Percentiles rank a stretch among this genome's conserved stretches.
phyloP scores from a whole-genome alignment of 2,888 invertebrate species.

The Dicyrtomina minuta region DNA sequence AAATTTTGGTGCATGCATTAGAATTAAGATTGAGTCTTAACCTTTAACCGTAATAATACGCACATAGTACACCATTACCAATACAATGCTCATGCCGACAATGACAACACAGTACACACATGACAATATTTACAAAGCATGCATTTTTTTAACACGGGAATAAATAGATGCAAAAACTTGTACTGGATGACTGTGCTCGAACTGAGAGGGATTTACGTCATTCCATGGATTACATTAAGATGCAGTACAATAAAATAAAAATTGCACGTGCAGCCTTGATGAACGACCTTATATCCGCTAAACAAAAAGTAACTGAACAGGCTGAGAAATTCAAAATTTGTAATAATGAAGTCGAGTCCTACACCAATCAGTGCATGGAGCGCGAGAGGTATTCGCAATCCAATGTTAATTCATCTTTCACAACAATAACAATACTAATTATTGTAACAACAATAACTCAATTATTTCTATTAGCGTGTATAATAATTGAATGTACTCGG shows the following conservation, averaged over 20 bases:
- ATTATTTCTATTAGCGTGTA: too few species aligned
- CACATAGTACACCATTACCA: too few species aligned
- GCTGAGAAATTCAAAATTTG: slow-evolving; percentile 35
- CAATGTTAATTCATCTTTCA: neutral
- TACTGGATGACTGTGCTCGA: slow-evolving; percentile 43
- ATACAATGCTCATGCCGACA: too few species aligned
- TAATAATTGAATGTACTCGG: too few species aligned
- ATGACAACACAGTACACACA: too few species aligned
- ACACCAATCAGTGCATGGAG: slow-evolving; percentile 32
- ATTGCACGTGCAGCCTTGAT: slow-evolving; percentile 44
- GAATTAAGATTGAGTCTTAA: too few species aligned
- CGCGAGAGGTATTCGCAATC: slow-evolving; percentile 13
- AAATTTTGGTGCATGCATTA: too few species aligned
- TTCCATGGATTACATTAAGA: slow-evolving; percentile 34
- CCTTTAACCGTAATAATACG: too few species aligned
- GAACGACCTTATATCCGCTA: slow-evolving; percentile 40
- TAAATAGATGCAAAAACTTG: slow-evolving; percentile 41
- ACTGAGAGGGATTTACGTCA: slow-evolving; percentile 42
- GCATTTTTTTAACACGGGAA: too few species aligned
- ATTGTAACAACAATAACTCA: too few species aligned
- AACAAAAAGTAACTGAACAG: slow-evolving; percentile 37
- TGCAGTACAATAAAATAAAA: slow-evolving; percentile 40
- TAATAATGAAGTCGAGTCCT: slow-evolving; percentile 37
- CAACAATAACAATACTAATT: neutral
- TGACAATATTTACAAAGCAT: too few species aligned